Conservation (phyloP, 1,140 invertebrate species). For the Berghia stephanieae region DNA sequence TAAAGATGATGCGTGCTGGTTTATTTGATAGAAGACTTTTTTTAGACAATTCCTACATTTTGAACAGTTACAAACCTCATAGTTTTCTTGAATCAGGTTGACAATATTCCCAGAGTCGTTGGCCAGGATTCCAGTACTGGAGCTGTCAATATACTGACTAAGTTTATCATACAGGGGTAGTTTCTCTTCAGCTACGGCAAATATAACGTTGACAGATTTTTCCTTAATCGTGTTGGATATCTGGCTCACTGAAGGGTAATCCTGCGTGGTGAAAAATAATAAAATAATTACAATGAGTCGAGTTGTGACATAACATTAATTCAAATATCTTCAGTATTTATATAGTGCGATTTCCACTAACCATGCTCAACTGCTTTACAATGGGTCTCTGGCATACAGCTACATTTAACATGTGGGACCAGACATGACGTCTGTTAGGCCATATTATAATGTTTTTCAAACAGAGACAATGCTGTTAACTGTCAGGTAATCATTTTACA, state of each 20-base stretch:
- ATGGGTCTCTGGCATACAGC: too few species aligned
- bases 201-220: slow-evolving; percentile 96
- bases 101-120: slow-evolving; percentile 94
- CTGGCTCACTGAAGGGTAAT: slow-evolving; percentile 97
- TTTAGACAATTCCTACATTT: too few species aligned
- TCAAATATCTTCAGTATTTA: not conserved
- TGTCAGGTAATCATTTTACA: too few species aligned
- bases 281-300: not conserved
- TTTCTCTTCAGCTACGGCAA: slow-evolving; percentile 91
- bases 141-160: slow-evolving; percentile 73
- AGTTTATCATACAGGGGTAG: slow-evolving; percentile 85
- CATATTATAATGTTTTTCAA: too few species aligned
- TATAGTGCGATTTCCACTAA: too few species aligned
- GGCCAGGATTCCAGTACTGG: slow-evolving; percentile 85
- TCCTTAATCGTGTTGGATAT: slow-evolving; percentile 87
- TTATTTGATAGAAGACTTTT: too few species aligned
- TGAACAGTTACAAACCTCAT: too few species aligned
- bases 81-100: slow-evolving; percentile 87
- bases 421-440: too few species aligned
- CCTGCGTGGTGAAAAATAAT: slow-evolving; percentile 70
- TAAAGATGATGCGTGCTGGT: too few species aligned
- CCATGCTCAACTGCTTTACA: too few species aligned
- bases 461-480: too few species aligned
- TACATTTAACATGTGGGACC: too few species aligned
- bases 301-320: not conserved